Evolutionary conservation across 2,797 vertebrate species (phyloP), one percentile per base, ranked within the genome.

Genomic region (Mormyrops attenuatus): DNA sequence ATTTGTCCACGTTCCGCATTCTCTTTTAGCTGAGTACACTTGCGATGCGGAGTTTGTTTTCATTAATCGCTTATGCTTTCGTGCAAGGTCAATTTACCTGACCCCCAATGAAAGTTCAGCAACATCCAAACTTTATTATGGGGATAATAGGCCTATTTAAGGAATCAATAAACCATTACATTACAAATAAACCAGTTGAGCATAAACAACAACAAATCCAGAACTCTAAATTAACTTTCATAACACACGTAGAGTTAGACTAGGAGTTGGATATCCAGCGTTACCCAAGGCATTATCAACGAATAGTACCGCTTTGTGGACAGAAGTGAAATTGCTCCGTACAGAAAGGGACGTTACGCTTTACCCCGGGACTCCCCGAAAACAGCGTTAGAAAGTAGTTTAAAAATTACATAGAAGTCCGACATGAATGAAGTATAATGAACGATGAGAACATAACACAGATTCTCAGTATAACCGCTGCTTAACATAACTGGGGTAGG

Each of bases 41-140:
- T 93, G 96, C 95, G 95, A 95, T 96, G 95, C 95, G 96, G 96
- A 96, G 96, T 97, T 97, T 92, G 95, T 96, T 97, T 96, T 96
- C 97, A 98, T 98, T 98, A 97, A 99, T 97, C 97, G 95, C 96
- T 97, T 96, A 95, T 96, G 97, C 97, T 98, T 99, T 99, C 97
- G 97, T 98, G 94, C 95, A 95, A 96, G 97, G 97, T 97, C 97
- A 97, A 95, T 97, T 97, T 97, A 96, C 96, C 95, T 97, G 97
- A 98, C 97, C 97, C 97, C 96, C 92, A 94, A 95, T 94, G 94
- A 97, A 97, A 97, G 96, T 97, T 96, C 94, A 96, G 95, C 94
- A 91, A 92, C 95, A 96, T 97, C 96, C 96, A 95, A 95, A 94
- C 93, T 13, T 91, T 91, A 89, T 66, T 77, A 90, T 90, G 53